Percentiles rank a stretch among this genome's conserved stretches.
Conservation (phyloP, 2,888 invertebrate genomes). For the Cosmopolites sordidus region DNA sequence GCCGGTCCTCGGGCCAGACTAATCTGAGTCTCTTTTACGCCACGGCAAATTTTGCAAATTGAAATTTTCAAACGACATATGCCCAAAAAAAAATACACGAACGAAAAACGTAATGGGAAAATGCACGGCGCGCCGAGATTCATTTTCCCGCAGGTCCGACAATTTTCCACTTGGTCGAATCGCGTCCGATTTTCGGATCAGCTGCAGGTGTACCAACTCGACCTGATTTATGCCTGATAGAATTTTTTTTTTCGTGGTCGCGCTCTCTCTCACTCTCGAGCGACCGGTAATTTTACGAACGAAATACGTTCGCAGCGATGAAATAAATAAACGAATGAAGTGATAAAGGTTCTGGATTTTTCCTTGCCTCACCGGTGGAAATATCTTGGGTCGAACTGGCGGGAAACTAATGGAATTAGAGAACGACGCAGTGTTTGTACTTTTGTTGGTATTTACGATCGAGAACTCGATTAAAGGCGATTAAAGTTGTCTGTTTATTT, state of each 20-base stretch:
- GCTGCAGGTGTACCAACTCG: constrained; percentile 12
- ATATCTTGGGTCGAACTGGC: not conserved
- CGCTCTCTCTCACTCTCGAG: too few relatives aligned
- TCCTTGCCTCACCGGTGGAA: not conserved
- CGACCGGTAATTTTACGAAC: not conserved
- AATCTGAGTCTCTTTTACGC: too few relatives aligned
- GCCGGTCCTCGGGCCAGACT: not conserved
- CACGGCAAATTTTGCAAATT: not conserved
- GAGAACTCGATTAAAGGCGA: too few relatives aligned
- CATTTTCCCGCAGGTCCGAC: constrained; percentile 25
- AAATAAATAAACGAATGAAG: not conserved
- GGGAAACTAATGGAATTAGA: not conserved
- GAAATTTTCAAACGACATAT: not conserved
- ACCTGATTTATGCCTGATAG: constrained; percentile 2
- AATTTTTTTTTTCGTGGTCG: too few relatives aligned
- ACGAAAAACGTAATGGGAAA: not conserved
- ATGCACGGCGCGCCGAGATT: constrained; percentile 8
- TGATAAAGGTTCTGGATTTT: not conserved
- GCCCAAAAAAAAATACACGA: not conserved
- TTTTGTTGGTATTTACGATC: too few relatives aligned
- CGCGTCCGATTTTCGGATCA: constrained; percentile 34
- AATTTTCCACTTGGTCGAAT: constrained; percentile 37
- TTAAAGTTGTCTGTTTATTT: too few relatives aligned
- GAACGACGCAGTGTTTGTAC: not conserved
- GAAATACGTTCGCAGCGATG: not conserved